Conservation (phyloP, 2,113 vertebrate genomes). For the Otus sunia region DNA sequence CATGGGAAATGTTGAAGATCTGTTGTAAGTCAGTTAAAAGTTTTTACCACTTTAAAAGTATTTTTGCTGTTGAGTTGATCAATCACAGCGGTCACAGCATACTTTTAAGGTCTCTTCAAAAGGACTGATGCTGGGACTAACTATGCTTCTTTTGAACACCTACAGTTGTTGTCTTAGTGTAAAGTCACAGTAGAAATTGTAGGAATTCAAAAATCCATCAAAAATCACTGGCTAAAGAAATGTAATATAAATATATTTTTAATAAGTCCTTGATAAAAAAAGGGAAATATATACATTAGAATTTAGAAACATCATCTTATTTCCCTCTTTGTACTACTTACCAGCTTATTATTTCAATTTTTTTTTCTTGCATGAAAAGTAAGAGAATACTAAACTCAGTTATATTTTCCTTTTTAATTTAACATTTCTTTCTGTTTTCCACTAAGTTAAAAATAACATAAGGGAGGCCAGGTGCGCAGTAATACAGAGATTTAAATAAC, state of each 20-base stretch:
- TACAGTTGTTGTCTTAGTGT: neutral
- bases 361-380: neutral
- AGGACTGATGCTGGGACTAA: neutral
- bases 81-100: neutral
- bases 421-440: constrained; percentile 2
- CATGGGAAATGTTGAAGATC: neutral
- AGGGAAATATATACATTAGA: neutral
- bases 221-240: neutral
- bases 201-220: neutral
- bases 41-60: neutral
- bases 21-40: neutral
- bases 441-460: constrained; percentile 47
- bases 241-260: neutral
- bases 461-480: neutral
- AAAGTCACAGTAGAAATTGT: neutral
- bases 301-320: neutral
- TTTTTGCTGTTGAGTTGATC: neutral
- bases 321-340: neutral
- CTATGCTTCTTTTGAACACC: neutral
- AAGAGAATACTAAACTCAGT: neutral
- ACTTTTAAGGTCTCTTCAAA: neutral
- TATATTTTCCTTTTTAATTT: neutral
- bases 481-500: constrained; percentile 24
- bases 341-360: neutral
- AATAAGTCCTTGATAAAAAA: neutral